Evolutionary conservation across 2,113 vertebrate genomes (phyloP), one percentile per base, ranked within the genome.

Genomic region (Malurus cyaneus): DNA sequence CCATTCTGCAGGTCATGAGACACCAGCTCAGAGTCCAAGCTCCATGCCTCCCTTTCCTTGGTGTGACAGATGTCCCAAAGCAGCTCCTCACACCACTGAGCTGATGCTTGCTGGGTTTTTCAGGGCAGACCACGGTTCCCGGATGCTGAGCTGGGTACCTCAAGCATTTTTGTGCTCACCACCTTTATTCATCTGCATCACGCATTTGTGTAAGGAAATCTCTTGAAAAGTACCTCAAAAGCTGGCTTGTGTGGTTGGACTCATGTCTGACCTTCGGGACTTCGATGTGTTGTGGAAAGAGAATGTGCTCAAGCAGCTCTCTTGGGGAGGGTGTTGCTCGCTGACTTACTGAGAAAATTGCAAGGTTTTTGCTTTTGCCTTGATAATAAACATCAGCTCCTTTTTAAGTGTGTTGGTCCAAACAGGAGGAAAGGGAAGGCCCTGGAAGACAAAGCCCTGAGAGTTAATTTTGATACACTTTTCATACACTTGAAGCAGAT

Each of bases 401-500:
- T 54, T 92, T 94, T 86, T 20, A 72, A 91, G 39, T 42, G 86
- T 79, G 15, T 23, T 79, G 8, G 7, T 79, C 36, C 39, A 50
- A 95, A 80, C 3, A 67, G 18, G 79, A 80, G 62, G n/a, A 65
- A 65, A 77, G 18, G 14, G 39, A 79, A 81, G 39, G 16, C 23
- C 26, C 16, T 62, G 64, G 65, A 91, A 86, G 71, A 73, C 61
- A 86, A 78, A 93, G 47, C 60, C 69, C 62, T 59, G 80, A 73
- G 88, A 96, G 78, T 67, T 94, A 85, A 93, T 93, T 88, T 71
- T 88, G 73, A 93, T 94, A 80, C 18, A 65, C 42, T 94, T 81
- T 96, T 79, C 83, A 72, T 78, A 80, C 52, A 89, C 93, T 73
- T 95, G 93, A 96, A 95, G 84, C 52, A 92, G 92, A 83, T 94